Base-by-base conservation (phyloP, 2,797 vertebrate genomes). In the Sphaeramia orbicularis region DNA sequence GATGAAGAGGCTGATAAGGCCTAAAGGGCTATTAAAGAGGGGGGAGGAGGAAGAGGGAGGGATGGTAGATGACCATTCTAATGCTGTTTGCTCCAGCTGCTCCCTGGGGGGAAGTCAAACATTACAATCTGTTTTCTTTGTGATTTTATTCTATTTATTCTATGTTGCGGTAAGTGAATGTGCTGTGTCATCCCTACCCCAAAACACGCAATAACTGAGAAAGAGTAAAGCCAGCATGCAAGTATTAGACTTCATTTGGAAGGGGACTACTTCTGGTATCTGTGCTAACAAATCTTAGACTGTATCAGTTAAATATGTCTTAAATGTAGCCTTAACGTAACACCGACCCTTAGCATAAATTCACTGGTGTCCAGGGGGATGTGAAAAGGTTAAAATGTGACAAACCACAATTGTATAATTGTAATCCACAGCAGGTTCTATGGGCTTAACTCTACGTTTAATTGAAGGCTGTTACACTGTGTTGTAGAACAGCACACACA, bases 41-140 rank as follows among this genome's bases (percentile, higher is more conserved):
- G 10, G 55, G 40, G 37, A 53, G n/a, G 36, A 57, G 19, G n/a
- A 30, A 19, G 45, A 45, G 56, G 41, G 32, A 13, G 38, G 64
- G 53, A 43, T 36, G 74, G 55, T 24, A 41, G 49, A 49, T 11
- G 27, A 16, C 56, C 61, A 62, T 67, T 68, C 4, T 56, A 24
- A 62, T 53, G 16, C n/a, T 45, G 65, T 74, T 68, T 83, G 73
- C 57, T 69, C 42, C n/a, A 42, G 45, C 52, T 62, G 54, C 21
- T 38, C 21, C 48, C 40, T 53, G 56, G 41, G 10, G 2, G 5
- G 15, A 42, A 71, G 43, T 58, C 67, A 72, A 66, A 72, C 16
- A 80, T 60, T 52, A 42, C 16, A 59, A 57, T 6, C 40, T 49
- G 44, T 19, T 21, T 48, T 53, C 32, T 38, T 41, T 57, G 10